These are phyloP conservation scores for Tinea trinotella DNA, from an alignment of 2,888 invertebrate species.

Conservation along the genomic window DNA sequence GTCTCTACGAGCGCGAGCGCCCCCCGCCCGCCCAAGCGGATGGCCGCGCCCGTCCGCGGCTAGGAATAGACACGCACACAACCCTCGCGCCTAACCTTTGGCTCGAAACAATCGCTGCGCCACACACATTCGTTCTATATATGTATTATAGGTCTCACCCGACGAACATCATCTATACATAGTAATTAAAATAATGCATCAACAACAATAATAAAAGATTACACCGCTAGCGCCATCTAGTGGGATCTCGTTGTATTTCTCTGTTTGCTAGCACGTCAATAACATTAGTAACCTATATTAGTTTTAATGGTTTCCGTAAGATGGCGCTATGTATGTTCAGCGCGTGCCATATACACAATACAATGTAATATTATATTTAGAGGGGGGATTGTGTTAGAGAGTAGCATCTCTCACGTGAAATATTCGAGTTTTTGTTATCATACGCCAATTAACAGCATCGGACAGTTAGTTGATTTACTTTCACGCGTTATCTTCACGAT, in stretches of 20 bases:
- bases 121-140: background rate
- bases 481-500: background rate
- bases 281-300: no score
- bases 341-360: no score
- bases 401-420: background rate
- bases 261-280: no score
- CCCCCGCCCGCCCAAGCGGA: slow-evolving; percentile 41
- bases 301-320: no score
- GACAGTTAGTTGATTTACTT: background rate
- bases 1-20: slow-evolving; percentile 42
- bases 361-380: no score
- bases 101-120: slow-evolving; percentile 21
- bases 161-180: no score
- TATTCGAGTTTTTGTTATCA: background rate
- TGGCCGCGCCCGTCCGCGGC: slow-evolving; percentile 29
- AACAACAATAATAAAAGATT: no score
- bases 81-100: slow-evolving; percentile 27
- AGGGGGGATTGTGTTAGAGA: no score
- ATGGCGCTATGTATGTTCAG: no score
- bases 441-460: background rate
- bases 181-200: no score
- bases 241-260: no score
- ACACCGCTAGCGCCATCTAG: background rate
- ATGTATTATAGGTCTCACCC: no score
- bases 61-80: slow-evolving; percentile 29